Evolutionary conservation across 2,113 vertebrate genomes (phyloP).

Genomic region (Gavialis gangeticus): DNA sequence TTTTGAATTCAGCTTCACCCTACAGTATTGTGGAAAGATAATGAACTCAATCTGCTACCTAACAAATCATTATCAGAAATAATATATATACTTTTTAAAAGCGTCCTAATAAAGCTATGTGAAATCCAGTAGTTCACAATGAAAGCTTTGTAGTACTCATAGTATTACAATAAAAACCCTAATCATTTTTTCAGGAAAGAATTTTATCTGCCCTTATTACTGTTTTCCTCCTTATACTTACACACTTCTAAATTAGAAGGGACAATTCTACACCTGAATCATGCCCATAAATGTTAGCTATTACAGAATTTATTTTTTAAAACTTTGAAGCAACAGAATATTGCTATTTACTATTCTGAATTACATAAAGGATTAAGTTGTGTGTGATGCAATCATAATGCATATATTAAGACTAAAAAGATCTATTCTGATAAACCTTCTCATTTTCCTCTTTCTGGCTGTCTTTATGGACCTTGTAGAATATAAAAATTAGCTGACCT

Average conservation of each 20-base stretch:
- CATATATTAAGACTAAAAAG: neutral
- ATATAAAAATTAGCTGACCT: neutral
- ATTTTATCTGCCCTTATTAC: neutral
- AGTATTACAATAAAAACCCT: neutral
- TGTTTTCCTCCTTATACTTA: neutral
- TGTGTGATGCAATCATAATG: neutral
- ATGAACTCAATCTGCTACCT: conserved; percentile 60
- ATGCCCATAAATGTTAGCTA: neutral
- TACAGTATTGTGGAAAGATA: conserved; percentile 64
- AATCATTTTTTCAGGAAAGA: neutral
- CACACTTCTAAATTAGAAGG: neutral
- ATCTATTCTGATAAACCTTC: neutral
- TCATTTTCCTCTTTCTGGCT: neutral
- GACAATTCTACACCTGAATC: neutral
- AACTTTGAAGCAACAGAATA: neutral
- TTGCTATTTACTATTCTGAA: neutral
- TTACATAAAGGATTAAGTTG: neutral
- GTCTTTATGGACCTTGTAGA: neutral
- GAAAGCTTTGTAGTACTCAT: conserved; percentile 7
- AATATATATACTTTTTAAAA: conserved; percentile 26
- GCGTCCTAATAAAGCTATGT: conserved; percentile 6
- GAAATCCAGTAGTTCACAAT: neutral
- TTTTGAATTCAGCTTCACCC: conserved; percentile 75
- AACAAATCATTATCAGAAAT: conserved; percentile 45
- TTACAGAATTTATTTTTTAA: neutral